Percentiles rank a stretch among this genome's conserved stretches.
These are phyloP conservation scores for Actias luna DNA, from an alignment of 2,888 invertebrate genomes.

Conservation along the genomic window DNA sequence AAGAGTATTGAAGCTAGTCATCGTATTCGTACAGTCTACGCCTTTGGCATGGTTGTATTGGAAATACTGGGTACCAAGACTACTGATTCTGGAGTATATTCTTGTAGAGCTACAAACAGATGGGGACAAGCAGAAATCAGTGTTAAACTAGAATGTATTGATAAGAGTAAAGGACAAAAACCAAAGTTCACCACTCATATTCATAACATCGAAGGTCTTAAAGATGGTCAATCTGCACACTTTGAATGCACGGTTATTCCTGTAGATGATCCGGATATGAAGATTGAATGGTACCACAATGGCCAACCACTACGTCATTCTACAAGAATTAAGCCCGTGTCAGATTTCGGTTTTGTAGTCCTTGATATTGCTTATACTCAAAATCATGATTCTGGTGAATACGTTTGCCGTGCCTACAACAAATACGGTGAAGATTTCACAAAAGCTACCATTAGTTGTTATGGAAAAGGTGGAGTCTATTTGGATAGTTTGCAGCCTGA, in stretches of 20 bases:
- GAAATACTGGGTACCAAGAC: slow-evolving; percentile 97
- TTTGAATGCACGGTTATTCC: slow-evolving; percentile 97
- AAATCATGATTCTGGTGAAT: slow-evolving; percentile 96
- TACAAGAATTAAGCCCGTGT: slow-evolving; percentile 94
- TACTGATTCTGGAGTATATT: slow-evolving; percentile 94
- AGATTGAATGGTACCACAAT: slow-evolving; percentile 98
- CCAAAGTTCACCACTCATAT: slow-evolving; percentile 95
- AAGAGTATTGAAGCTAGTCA: slow-evolving; percentile 94
- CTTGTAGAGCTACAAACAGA: slow-evolving; percentile 93
- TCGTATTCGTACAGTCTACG: slow-evolving; percentile 95
- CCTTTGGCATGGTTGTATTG: slow-evolving; percentile 98
- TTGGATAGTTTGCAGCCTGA: slow-evolving; percentile 95
- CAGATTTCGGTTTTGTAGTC: slow-evolving; percentile 97
- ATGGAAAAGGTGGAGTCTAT: slow-evolving; percentile 92
- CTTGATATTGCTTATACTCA: slow-evolving; percentile 97
- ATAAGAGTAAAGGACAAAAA: slow-evolving; percentile 92
- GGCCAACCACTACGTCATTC: slow-evolving; percentile 94
- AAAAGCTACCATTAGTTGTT: slow-evolving; percentile 91
- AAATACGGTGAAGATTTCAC: slow-evolving; percentile 95
- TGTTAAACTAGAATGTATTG: slow-evolving; percentile 90
- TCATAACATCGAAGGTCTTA: slow-evolving; percentile 90
- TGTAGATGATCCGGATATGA: slow-evolving; percentile 95
- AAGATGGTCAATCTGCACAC: slow-evolving; percentile 96
- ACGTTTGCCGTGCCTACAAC: slow-evolving; percentile 95
- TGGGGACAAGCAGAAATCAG: slow-evolving; percentile 94